phyloP scores from a whole-genome alignment of 2,113 vertebrate genomes.

The Tetrax tetrax region DNA sequence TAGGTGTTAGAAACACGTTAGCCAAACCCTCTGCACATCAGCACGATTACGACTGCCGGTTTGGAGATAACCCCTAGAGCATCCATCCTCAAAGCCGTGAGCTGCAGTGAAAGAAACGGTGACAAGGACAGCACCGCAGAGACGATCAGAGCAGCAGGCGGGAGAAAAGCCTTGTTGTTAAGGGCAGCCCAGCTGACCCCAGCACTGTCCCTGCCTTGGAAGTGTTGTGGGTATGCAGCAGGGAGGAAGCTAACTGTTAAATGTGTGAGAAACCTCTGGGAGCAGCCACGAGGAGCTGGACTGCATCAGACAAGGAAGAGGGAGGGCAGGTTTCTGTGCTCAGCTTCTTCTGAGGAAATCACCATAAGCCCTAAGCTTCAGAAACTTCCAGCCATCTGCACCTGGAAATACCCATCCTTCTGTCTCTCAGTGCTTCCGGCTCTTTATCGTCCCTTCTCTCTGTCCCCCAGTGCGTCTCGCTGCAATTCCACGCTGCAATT shows the following conservation, averaged over 20 bases:
- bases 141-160: not conserved
- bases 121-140: not conserved
- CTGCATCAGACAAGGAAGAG: not conserved
- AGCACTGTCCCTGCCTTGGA: not conserved
- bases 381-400: not conserved
- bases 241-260: not conserved
- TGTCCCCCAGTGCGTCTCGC: rapidly evolving
- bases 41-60: not conserved
- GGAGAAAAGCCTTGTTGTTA: rapidly evolving
- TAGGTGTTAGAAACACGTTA: not conserved
- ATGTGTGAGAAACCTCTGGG: not conserved
- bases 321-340: not conserved
- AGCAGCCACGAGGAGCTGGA: not conserved
- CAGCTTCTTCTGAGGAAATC: not conserved
- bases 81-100: rapidly evolving
- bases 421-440: not conserved
- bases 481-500: not conserved
- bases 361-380: not conserved
- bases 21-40: not conserved
- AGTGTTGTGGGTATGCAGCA: rapidly evolving
- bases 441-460: not conserved
- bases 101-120: rapidly evolving
- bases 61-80: not conserved
- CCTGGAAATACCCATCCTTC: not conserved
- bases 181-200: not conserved